Percentiles rank a stretch among this genome's conserved stretches.
These are phyloP conservation scores for Ennomos erosarius DNA, from an alignment of 2,888 invertebrate genomes.

Conservation along the genomic window DNA sequence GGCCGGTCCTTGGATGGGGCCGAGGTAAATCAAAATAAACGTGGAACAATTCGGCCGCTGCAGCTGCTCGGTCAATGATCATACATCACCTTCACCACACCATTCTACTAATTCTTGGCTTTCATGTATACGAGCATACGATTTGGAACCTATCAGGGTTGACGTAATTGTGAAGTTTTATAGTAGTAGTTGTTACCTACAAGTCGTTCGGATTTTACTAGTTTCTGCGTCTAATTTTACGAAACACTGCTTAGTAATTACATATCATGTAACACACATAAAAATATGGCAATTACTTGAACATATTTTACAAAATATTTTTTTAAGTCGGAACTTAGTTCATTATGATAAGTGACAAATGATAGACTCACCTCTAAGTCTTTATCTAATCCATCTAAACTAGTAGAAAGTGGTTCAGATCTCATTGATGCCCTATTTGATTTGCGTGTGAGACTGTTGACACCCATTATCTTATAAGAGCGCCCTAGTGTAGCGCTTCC, in stretches of 20 bases:
- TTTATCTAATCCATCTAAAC: constrained; percentile 84
- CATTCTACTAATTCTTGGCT: constrained; percentile 42
- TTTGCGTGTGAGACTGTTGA: constrained; percentile 69
- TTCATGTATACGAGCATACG: constrained; percentile 46
- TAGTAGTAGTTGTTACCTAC: constrained; percentile 45
- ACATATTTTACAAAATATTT: no score
- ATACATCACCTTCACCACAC: constrained; percentile 39
- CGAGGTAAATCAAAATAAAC: constrained; percentile 63
- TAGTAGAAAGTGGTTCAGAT: constrained; percentile 67
- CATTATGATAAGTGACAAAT: background rate
- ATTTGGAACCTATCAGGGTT: constrained; percentile 41
- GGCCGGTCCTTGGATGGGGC: constrained; percentile 50
- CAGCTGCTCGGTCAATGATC: constrained; percentile 36
- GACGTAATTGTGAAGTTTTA: constrained; percentile 51
- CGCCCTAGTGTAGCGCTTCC: constrained; percentile 67
- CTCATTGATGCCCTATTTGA: constrained; percentile 66
- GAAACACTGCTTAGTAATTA: constrained; percentile 22
- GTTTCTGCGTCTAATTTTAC: constrained; percentile 43
- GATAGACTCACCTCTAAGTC: constrained; percentile 83
- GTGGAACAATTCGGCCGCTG: constrained; percentile 47
- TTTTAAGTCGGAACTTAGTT: no score
- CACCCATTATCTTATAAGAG: constrained; percentile 76
- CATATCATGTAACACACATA: no score
- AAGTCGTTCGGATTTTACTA: constrained; percentile 50
- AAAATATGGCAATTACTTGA: no score